Percentiles rank a stretch among this genome's conserved stretches.
These are phyloP conservation scores for Hypolimnas misippus DNA, from an alignment of 2,888 invertebrate genomes.

Conservation along the genomic window DNA sequence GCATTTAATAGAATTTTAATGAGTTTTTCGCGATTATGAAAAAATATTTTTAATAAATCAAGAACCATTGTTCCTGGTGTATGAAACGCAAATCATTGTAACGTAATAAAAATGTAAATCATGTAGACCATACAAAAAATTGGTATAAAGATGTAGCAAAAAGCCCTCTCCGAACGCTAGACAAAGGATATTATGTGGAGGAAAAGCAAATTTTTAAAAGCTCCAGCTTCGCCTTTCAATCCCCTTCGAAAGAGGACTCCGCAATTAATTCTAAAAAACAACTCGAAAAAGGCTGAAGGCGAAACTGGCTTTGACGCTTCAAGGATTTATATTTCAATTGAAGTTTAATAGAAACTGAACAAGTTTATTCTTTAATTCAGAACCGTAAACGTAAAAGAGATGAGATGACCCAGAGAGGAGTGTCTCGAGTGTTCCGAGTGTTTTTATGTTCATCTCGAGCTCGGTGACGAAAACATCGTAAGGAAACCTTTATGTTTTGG, in stretches of 20 bases:
- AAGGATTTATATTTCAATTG: constrained; percentile 2
- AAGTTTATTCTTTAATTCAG: neutral
- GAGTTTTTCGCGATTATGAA: no score
- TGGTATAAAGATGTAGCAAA: neutral
- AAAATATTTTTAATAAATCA: neutral
- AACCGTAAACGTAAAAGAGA: no score
- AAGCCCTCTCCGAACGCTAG: constrained; percentile 12
- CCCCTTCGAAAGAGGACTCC: constrained; percentile 6
- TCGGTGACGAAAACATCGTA: no score
- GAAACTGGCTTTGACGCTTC: neutral
- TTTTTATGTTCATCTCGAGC: no score
- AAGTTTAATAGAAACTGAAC: neutral
- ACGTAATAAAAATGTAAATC: neutral
- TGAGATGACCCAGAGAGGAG: no score
- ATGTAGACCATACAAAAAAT: neutral
- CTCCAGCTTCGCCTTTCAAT: constrained; percentile 10
- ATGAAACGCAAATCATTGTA: neutral
- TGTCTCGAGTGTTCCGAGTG: no score
- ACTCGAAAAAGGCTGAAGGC: constrained; percentile 8
- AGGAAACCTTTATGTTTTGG: no score
- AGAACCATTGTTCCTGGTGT: neutral
- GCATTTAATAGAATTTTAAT: no score
- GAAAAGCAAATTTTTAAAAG: constrained; percentile 16
- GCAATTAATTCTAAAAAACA: constrained; percentile 17
- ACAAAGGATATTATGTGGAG: constrained; percentile 26